Conservation (phyloP, 2,113 vertebrate genomes). For the Candoia aspera region DNA sequence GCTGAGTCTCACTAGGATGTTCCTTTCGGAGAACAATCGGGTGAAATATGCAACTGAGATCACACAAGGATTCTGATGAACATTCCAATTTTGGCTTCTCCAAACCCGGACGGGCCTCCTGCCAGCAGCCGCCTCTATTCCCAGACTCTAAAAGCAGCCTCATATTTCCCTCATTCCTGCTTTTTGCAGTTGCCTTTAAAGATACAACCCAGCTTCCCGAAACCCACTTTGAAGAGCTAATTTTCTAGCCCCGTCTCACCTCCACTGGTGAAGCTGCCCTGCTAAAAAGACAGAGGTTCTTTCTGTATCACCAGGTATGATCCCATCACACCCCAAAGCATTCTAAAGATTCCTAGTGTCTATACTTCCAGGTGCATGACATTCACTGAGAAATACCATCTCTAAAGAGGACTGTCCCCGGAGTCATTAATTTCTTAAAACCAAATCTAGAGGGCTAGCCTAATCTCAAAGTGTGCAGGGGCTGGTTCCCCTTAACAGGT, state of each 20-base stretch:
- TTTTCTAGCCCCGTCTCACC: neutral
- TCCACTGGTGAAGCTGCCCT: neutral
- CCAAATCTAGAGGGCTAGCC: too few relatives aligned
- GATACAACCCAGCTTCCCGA: neutral
- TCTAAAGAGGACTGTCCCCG: neutral
- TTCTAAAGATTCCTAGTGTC: neutral
- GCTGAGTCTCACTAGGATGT: neutral
- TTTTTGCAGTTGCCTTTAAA: neutral
- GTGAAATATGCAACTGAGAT: neutral
- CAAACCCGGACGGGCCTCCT: neutral
- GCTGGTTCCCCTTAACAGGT: too few relatives aligned
- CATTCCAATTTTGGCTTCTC: neutral
- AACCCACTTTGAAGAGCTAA: neutral
- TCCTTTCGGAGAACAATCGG: neutral
- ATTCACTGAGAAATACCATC: neutral
- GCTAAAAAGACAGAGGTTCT: neutral
- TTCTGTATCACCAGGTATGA: too few relatives aligned
- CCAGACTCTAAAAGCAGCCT: neutral
- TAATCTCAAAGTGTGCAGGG: neutral
- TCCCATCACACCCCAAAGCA: neutral
- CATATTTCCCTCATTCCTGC: neutral
- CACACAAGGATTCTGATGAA: neutral
- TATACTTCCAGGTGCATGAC: neutral
- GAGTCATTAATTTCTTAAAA: neutral
- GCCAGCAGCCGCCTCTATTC: neutral